Percentiles rank a stretch among this genome's conserved stretches.
These are phyloP conservation scores for Rhabdophis nuchalis DNA, from an alignment of 2,797 vertebrate genomes.

Conservation along the genomic window DNA sequence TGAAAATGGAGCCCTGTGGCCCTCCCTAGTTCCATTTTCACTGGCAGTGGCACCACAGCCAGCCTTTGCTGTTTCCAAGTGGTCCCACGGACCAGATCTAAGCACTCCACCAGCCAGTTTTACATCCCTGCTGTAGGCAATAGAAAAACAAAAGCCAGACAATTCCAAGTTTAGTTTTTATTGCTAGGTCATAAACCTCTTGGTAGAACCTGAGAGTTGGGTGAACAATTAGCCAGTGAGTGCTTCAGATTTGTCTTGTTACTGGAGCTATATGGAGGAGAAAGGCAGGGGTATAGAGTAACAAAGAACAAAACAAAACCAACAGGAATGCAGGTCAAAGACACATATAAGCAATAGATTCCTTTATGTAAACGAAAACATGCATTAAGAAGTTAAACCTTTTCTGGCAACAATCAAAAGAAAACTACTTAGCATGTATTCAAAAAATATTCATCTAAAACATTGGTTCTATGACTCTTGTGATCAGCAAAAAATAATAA, in stretches of 20 bases:
- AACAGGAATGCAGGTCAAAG: not conserved
- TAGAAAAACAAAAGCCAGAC: not conserved
- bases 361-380: too few relatives aligned
- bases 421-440: not conserved
- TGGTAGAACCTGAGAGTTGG: not conserved
- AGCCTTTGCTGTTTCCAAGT: too few relatives aligned
- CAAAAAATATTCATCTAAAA: not conserved
- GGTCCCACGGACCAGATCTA: too few relatives aligned
- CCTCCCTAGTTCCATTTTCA: too few relatives aligned
- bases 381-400: too few relatives aligned
- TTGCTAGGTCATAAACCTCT: not conserved
- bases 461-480: slow-evolving; percentile 16
- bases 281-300: not conserved
- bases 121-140: not conserved
- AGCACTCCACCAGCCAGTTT: too few relatives aligned
- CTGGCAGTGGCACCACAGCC: too few relatives aligned
- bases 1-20: too few relatives aligned
- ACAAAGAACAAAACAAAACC: not conserved
- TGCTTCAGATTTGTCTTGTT: not conserved
- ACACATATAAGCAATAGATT: not conserved
- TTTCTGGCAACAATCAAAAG: too few relatives aligned
- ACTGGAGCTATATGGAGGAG: not conserved
- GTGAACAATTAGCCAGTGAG: not conserved
- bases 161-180: not conserved
- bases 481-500: slow-evolving; percentile 2